phyloP scores from a whole-genome alignment of 2,888 invertebrate species.

The Crepidodera aurea region DNA sequence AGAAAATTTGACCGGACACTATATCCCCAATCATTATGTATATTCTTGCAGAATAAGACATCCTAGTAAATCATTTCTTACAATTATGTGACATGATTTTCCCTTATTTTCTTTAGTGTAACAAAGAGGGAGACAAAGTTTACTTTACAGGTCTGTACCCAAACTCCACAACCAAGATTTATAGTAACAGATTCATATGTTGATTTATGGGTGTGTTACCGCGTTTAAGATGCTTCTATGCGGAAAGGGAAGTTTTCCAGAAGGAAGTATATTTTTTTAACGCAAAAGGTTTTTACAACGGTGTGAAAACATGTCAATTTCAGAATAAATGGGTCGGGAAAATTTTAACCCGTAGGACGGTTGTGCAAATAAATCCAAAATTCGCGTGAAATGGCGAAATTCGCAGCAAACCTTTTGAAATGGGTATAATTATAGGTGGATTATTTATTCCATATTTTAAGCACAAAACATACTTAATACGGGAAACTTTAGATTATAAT shows the following conservation, averaged over 20 bases:
- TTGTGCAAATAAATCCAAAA: neutral
- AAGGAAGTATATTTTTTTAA: conserved; percentile 1
- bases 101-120: neutral
- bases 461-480: too few species aligned
- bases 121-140: neutral
- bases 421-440: too few species aligned
- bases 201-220: conserved; percentile 2
- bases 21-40: too few species aligned
- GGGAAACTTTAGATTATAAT: too few species aligned
- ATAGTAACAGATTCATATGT: conserved; percentile 6
- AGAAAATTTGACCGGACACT: too few species aligned
- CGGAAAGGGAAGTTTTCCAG: conserved; percentile 2
- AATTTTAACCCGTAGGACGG: neutral
- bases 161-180: neutral
- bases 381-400: too few species aligned
- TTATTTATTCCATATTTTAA: too few species aligned
- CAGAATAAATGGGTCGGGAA: neutral
- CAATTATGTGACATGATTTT: neutral
- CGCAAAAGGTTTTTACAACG: neutral
- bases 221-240: conserved; percentile 4
- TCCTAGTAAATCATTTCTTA: too few species aligned
- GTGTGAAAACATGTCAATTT: conserved; percentile 6
- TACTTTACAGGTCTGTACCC: neutral
- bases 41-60: too few species aligned
- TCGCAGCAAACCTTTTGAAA: too few species aligned